Evolutionary conservation across 2,797 vertebrate species (phyloP), one percentile per base, ranked within the genome.

Genomic region (Darevskia mixta): DNA sequence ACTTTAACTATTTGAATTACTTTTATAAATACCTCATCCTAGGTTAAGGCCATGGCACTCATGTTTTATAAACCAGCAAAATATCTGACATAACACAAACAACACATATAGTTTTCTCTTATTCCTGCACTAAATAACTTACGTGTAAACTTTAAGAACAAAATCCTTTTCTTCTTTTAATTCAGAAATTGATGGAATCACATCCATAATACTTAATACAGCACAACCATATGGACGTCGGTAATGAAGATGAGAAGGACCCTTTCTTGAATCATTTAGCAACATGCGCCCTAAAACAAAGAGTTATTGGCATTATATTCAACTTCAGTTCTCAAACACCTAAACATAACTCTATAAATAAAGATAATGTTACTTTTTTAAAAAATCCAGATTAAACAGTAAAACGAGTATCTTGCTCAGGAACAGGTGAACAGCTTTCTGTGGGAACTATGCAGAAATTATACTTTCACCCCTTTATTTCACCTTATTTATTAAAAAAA

Each of bases 111-210:
- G 32, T 64, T 89, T 88, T 18, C 45, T 72, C 8, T 86, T 78
- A 55, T 38, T 81, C 64, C 29, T 23, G 8, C 72, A 38, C 77
- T 38, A 80, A 93, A 86, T 79, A 89, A 98, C 99, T 98, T 95
- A 99, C 99, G 98, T 99, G 96, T 99, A 99, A 97, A 99, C 98
- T 96, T 99, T 99, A 86, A 99, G 98, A 92, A 99, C 98, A 96
- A 99, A 99, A 97, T 99, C 99, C 95, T 99, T 99, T 94, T 99
- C 99, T 91, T 99, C 99, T 94, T 99, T 99, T 92, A 99, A 97
- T 95, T 99, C 99, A 0, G 98, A 98, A 93, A 99, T 98, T 45
- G 98, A 98, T 93, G 99, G 98, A 75, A 99, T 98, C 89, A 98
- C 98, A 75, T 99, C 99, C 88, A 98, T 97, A 96, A 99, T 97